Evolutionary conservation across 2,113 vertebrate species (phyloP).

Genomic region (Andinoacara biseriatus): DNA sequence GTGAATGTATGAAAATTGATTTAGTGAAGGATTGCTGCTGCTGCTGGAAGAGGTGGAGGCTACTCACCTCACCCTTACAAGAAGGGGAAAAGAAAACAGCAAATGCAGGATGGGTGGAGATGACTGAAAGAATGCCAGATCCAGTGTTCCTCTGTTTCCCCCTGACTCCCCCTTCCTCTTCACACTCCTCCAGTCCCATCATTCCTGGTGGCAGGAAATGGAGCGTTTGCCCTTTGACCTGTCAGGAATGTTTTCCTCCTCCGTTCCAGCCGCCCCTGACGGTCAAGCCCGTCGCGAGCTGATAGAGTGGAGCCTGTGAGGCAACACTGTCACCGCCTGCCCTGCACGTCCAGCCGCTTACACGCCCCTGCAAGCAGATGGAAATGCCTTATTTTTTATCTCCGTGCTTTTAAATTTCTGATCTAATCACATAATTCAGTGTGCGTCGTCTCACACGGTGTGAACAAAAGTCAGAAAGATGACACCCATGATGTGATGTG

Average conservation of each 20-base stretch:
- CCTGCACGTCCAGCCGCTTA: background rate
- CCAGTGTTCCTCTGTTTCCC: background rate
- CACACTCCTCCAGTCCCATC: slow-evolving; percentile 34
- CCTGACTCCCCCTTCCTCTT: slow-evolving; percentile 1
- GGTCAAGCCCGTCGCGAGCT: slow-evolving; percentile 26
- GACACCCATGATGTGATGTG: slow-evolving; percentile 17
- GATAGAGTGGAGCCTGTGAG: slow-evolving; percentile 49
- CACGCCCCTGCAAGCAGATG: background rate
- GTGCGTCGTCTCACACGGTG: background rate
- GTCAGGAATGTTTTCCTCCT: slow-evolving; percentile 61
- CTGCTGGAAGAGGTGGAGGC: slow-evolving; percentile 4
- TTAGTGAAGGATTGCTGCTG: slow-evolving; percentile 11
- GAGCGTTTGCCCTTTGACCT: slow-evolving; percentile 66
- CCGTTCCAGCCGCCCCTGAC: slow-evolving; percentile 25
- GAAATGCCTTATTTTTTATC: slow-evolving; percentile 6
- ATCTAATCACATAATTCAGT: slow-evolving; percentile 31
- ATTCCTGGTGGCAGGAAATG: slow-evolving; percentile 63
- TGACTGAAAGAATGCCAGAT: slow-evolving; percentile 20
- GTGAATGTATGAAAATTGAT: background rate
- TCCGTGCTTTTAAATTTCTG: background rate
- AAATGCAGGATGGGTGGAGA: slow-evolving; percentile 13
- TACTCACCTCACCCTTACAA: background rate
- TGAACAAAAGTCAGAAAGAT: slow-evolving; percentile 28
- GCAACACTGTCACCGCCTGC: slow-evolving; percentile 15
- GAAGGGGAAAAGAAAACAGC: background rate